Conservation (phyloP, 2,888 invertebrate genomes). For the Teleogryllus oceanicus region DNA sequence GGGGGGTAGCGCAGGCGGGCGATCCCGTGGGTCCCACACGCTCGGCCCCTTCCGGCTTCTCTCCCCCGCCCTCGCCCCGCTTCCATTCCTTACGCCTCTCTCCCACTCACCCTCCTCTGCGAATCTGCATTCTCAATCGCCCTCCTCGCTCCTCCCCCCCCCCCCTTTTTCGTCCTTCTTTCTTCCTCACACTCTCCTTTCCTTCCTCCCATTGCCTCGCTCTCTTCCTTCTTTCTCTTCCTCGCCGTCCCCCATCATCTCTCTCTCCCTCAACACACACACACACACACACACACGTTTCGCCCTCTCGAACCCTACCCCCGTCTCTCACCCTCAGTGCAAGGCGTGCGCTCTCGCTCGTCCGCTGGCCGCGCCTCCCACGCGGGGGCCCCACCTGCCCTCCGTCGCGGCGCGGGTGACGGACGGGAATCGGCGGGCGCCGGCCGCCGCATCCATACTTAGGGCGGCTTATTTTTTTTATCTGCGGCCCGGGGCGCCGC, state of each 20-base stretch:
- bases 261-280: background rate
- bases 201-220: background rate
- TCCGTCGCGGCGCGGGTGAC: background rate
- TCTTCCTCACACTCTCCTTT: background rate
- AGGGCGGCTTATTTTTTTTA: slow-evolving; percentile 7
- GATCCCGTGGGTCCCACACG: too few species aligned
- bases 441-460: slow-evolving; percentile 5
- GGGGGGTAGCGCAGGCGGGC: too few species aligned
- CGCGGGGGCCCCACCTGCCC: background rate
- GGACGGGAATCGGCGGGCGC: background rate
- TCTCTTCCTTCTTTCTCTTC: background rate
- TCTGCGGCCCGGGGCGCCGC: background rate
- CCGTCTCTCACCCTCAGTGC: background rate
- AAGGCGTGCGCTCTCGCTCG: background rate
- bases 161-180: background rate
- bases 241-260: background rate
- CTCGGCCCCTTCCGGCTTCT: background rate
- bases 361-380: background rate
- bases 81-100: background rate
- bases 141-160: background rate
- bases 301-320: too few species aligned
- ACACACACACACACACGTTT: background rate
- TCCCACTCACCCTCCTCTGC: background rate
- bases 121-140: background rate
- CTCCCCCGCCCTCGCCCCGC: background rate